Percentiles rank a stretch among this genome's conserved stretches.
Conservation (phyloP, 92 coral and sea anemone species). For the Ricordea florida region DNA sequence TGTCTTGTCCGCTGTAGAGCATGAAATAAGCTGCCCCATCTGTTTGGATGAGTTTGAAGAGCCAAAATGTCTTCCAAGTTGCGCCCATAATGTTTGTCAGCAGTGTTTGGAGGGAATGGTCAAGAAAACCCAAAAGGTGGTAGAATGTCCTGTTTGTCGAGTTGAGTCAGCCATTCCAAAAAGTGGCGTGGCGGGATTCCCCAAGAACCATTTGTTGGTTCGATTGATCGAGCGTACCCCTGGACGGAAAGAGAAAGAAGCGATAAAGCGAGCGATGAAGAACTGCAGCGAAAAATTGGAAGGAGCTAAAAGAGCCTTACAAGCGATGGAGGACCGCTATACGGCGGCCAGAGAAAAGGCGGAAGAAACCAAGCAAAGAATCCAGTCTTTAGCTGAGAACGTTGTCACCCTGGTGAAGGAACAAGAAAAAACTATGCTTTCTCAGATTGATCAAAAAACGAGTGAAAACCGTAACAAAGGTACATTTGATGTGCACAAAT, state of each 20-base stretch:
- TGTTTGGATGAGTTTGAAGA: slow-evolving; percentile 65
- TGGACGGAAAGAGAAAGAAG: slow-evolving; percentile 52
- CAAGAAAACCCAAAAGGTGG: not conserved
- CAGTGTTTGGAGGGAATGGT: slow-evolving; percentile 35
- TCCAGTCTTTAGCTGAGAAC: slow-evolving; percentile 1
- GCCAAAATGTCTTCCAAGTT: slow-evolving; percentile 64
- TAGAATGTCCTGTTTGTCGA: slow-evolving; percentile 58
- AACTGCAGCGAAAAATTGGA: slow-evolving; percentile 25
- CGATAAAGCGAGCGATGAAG: slow-evolving; percentile 12
- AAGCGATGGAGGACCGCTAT: slow-evolving; percentile 31
- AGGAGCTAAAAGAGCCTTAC: slow-evolving; percentile 6
- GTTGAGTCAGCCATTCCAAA: slow-evolving; percentile 24
- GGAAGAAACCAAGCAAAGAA: slow-evolving; percentile 1
- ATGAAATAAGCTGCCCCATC: slow-evolving; percentile 64
- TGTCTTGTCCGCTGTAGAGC: slow-evolving; percentile 13
- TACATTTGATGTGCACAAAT: not conserved
- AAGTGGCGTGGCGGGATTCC: slow-evolving; percentile 40
- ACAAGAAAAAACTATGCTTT: slow-evolving; percentile 21
- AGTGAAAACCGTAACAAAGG: slow-evolving; percentile 7
- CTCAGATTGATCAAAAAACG: slow-evolving; percentile 12
- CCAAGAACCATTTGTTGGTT: slow-evolving; percentile 46
- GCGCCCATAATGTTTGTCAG: slow-evolving; percentile 63
- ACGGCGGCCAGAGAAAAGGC: not conserved
- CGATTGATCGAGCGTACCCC: slow-evolving; percentile 54
- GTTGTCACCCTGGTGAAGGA: slow-evolving; percentile 14